Percentiles rank a stretch among this genome's conserved stretches.
Evolutionary conservation across 2,113 vertebrate species (phyloP).

Genomic region (Caloenas nicobarica): DNA sequence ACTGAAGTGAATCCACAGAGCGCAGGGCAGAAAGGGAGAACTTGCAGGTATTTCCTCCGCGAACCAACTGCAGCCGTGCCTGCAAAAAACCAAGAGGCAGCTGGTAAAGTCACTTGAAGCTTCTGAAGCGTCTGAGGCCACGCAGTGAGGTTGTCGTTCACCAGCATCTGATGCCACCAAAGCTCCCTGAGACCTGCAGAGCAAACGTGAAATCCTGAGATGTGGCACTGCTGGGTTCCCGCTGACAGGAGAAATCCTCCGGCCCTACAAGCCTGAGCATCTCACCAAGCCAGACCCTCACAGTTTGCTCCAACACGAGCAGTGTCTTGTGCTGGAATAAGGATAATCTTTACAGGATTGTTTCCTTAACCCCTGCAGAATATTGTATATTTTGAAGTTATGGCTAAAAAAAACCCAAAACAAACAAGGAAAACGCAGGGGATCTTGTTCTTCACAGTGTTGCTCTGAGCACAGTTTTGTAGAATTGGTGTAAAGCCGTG

Average conservation of each 20-base stretch:
- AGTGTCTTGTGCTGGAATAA: not conserved
- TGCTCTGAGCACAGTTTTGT: not conserved
- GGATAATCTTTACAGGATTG: not conserved
- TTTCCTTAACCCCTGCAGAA: not conserved
- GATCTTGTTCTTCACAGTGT: not conserved
- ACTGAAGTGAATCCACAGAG: not conserved
- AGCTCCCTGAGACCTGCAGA: not conserved
- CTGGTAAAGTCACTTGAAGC: not conserved
- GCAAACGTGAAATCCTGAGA: accelerated
- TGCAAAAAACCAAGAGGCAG: not conserved
- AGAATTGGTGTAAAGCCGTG: not conserved
- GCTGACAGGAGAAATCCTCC: not conserved
- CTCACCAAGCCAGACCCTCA: not conserved
- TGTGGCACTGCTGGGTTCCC: not conserved
- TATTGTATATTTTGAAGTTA: not conserved
- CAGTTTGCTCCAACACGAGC: accelerated
- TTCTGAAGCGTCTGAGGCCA: not conserved
- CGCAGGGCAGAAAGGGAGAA: not conserved
- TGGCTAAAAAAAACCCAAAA: not conserved
- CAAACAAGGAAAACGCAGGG: not conserved
- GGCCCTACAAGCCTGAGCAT: not conserved
- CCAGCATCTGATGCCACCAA: not conserved
- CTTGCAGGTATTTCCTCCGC: not conserved
- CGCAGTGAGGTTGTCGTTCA: not conserved
- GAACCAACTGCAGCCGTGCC: not conserved